Base-by-base conservation (phyloP, 1,140 invertebrate genomes). In the Tetraneura akinire region DNA sequence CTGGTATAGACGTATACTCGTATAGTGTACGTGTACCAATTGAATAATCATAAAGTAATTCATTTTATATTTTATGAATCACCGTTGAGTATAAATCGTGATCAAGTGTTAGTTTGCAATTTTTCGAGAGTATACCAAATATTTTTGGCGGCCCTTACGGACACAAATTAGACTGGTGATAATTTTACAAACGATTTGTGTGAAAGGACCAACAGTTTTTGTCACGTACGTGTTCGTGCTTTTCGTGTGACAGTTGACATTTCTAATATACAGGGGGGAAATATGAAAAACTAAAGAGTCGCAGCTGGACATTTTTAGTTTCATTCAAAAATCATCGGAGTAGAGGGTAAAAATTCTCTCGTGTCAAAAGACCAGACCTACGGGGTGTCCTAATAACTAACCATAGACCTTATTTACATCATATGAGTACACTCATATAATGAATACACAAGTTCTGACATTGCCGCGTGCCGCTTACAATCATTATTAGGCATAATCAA, bases 191-290 rank as follows among this genome's bases (percentile, higher is more conserved):
- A 78, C 74, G 74, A 78, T 78, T 62, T 18, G 55, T 45, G 70
- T 9, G 37, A 60, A 78, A 55, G 73, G 73, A 78, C 29, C 55
- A 45, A 78, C 32, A 57, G 42, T 78, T 78, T 78, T 78, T 62
- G 74, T 78, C 74, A 78, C 74, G 74, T 76, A 76, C 73, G 53
- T 42, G 53, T 78, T 78, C 74, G 74, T 62, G 74, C 74, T 78
- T 78, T 78, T 47, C 74, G 55, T 16, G 74, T 78, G 74, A 78
- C 74, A 78, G 29, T 78, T 78, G 74, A 78, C 74, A 62, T 78
- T 78, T 78, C 55, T 57, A 45, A 29, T 76, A 78, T 42, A 60
- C 45, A 42, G 55, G 37, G 60, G 29, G 62, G 42, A 57, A 45
- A 53, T 47, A 78, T 29, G 26, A 51, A 74, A 76, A 71, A 76